These are phyloP conservation scores for Papilio demoleus DNA, from an alignment of 2,888 invertebrate genomes.

Conservation along the genomic window DNA sequence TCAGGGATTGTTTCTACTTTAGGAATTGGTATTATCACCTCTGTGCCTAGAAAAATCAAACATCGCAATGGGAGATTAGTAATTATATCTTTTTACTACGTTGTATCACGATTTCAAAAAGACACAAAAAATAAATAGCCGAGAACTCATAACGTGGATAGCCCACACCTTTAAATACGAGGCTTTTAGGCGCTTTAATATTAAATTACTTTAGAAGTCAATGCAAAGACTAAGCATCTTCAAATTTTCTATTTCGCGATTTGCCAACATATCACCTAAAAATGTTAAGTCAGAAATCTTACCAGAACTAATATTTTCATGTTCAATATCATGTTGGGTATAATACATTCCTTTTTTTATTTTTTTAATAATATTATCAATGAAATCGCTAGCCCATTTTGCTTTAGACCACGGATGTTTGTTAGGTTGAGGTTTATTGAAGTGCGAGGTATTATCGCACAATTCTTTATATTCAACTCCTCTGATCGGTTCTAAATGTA, in stretches of 20 bases:
- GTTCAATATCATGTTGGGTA: conserved; percentile 45
- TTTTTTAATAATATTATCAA: conserved; percentile 72
- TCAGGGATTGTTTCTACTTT: conserved; percentile 50
- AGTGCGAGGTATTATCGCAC: background rate
- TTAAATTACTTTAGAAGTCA: background rate
- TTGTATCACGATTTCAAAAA: too few relatives aligned
- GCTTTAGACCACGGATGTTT: conserved; percentile 60
- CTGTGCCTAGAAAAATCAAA: conserved; percentile 49
- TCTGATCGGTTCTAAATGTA: background rate
- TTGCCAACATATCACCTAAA: background rate
- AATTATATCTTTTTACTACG: background rate
- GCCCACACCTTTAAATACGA: too few relatives aligned
- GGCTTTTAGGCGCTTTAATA: too few relatives aligned
- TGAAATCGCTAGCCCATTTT: conserved; percentile 69
- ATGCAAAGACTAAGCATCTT: background rate
- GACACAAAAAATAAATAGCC: too few relatives aligned
- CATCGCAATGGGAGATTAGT: background rate
- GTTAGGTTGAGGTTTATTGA: conserved; percentile 20
- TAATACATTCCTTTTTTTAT: conserved; percentile 69
- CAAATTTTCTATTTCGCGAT: background rate
- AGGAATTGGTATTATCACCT: conserved; percentile 49
- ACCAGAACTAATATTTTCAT: conserved; percentile 2
- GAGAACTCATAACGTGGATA: too few relatives aligned
- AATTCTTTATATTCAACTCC: conserved; percentile 42
- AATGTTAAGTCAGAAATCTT: background rate